These are phyloP conservation scores for Andrena cerasifolii DNA, from an alignment of 1,140 invertebrate genomes.

Conservation along the genomic window DNA sequence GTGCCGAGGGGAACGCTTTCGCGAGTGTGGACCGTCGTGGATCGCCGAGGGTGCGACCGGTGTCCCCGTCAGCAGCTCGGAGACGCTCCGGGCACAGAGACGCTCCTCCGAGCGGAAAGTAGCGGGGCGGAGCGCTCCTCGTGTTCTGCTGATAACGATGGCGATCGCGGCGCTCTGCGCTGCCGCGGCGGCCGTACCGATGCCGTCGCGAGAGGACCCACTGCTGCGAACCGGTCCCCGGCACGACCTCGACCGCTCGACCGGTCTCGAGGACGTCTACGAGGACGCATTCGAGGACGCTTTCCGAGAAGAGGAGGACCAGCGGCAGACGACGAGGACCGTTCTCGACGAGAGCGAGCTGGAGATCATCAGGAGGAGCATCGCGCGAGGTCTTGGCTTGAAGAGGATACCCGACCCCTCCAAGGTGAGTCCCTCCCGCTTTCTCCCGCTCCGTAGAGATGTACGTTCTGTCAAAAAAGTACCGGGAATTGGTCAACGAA, in stretches of 20 bases:
- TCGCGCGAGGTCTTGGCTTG: slow-evolving; percentile 79
- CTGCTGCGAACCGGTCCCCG: slow-evolving; percentile 17
- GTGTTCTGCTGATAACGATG: neutral
- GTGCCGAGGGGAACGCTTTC: neutral
- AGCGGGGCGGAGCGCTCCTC: neutral
- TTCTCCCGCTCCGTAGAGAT: neutral
- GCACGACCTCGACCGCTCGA: slow-evolving; percentile 34
- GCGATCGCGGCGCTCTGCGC: slow-evolving; percentile 14
- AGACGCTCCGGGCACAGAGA: neutral
- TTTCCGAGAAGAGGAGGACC: slow-evolving; percentile 39
- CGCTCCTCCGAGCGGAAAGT: neutral
- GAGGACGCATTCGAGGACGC: slow-evolving; percentile 44
- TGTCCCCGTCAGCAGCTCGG: neutral
- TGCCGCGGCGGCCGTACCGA: slow-evolving; percentile 21
- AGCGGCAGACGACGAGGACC: slow-evolving; percentile 25
- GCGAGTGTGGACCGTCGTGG: neutral
- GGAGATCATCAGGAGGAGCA: slow-evolving; percentile 77
- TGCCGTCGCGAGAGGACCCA: slow-evolving; percentile 11
- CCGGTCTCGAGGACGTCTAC: slow-evolving; percentile 48
- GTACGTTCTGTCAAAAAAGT: too few species aligned
- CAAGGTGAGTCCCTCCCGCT: slow-evolving; percentile 33
- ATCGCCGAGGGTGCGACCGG: neutral
- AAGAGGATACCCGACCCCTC: slow-evolving; percentile 79
- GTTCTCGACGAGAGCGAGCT: slow-evolving; percentile 66
- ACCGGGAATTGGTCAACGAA: too few species aligned